Evolutionary conservation across 2,888 invertebrate species (phyloP).

Genomic region (Caenorhabditis sp.): DNA sequence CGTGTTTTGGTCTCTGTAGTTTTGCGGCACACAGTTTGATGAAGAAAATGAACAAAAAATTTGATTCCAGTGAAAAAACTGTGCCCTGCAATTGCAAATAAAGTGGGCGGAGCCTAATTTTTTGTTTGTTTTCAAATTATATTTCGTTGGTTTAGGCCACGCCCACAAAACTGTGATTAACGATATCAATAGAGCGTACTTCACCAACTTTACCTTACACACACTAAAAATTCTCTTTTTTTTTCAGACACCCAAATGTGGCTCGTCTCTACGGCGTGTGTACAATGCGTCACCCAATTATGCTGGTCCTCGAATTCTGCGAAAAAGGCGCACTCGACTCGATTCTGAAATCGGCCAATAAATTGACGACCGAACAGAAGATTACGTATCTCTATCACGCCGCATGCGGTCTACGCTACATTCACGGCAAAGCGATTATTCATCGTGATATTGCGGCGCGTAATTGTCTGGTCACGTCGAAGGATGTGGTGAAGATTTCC

Average conservation of each 20-base stretch:
- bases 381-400: slow-evolving; percentile 40
- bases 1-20: no score
- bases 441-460: slow-evolving; percentile 44
- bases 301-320: slow-evolving; percentile 53
- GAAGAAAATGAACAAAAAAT: not conserved
- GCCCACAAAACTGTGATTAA: no score
- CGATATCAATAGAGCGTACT: no score
- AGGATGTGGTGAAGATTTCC: slow-evolving; percentile 25
- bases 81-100: not conserved
- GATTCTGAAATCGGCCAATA: slow-evolving; percentile 9
- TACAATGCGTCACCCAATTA: slow-evolving; percentile 47
- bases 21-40: not conserved
- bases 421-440: slow-evolving; percentile 41
- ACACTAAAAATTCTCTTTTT: no score
- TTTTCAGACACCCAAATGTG: slow-evolving; percentile 77
- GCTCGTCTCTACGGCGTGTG: slow-evolving; percentile 89
- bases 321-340: slow-evolving; percentile 32
- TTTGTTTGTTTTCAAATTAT: not conserved
- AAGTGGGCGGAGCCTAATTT: not conserved
- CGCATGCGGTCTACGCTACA: slow-evolving; percentile 44
- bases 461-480: slow-evolving; percentile 15
- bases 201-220: no score
- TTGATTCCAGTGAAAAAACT: no score
- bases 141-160: not conserved
- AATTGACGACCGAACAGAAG: slow-evolving; percentile 23